Percentiles rank a stretch among this genome's conserved stretches.
Conservation (phyloP, 2,113 vertebrate genomes). For the Microtus pennsylvanicus region DNA sequence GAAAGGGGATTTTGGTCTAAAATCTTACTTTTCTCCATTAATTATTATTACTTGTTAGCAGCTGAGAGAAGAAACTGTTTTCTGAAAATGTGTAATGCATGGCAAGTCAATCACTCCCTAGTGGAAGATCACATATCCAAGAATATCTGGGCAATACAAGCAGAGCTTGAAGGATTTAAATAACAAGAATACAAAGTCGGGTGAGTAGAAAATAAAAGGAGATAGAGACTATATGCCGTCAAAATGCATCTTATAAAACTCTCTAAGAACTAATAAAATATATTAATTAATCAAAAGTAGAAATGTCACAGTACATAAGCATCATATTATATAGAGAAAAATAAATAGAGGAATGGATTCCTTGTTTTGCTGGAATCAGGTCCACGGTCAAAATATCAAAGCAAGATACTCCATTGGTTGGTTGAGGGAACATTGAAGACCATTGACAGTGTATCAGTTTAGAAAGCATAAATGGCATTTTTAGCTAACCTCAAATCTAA, state of each 20-base stretch:
- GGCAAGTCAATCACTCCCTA: neutral
- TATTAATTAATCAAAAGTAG: neutral
- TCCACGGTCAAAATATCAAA: neutral
- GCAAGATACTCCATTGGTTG: no score
- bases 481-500: neutral
- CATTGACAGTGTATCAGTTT: fast-evolving
- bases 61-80: neutral
- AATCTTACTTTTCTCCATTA: neutral
- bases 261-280: neutral
- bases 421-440: neutral
- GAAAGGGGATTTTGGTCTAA: neutral
- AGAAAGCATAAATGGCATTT: neutral
- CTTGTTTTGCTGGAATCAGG: neutral
- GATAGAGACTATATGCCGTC: neutral
- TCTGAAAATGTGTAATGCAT: neutral
- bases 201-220: neutral
- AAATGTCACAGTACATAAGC: neutral
- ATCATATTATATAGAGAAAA: neutral
- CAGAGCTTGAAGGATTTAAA: neutral
- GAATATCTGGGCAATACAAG: neutral
- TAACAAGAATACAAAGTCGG: neutral
- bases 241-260: neutral
- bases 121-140: neutral
- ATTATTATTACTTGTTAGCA: neutral
- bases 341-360: neutral